A percentile compares a stretch with the other conserved stretches of the same genome.
Evolutionary conservation across 2,797 vertebrate genomes (phyloP).

Genomic region (Oceanodroma leucorhoa): DNA sequence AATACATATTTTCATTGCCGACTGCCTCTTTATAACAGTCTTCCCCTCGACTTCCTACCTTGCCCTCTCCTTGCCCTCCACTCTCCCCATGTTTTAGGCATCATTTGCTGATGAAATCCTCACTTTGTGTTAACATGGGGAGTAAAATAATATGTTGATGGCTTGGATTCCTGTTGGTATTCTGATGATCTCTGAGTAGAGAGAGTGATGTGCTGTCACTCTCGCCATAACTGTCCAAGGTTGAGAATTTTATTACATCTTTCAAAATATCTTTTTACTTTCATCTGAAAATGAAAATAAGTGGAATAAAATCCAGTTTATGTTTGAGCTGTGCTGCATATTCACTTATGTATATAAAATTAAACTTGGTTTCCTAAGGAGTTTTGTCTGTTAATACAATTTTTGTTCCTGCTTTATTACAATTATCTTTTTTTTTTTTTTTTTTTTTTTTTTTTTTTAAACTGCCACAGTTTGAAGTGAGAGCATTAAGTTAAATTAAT

Average conservation of each 20-base stretch:
- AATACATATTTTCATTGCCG: background rate
- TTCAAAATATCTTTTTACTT: constrained; percentile 33
- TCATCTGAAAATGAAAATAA: constrained; percentile 47
- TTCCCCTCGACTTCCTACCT: background rate
- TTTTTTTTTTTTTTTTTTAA: background rate
- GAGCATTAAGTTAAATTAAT: constrained; percentile 60
- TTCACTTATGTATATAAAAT: background rate
- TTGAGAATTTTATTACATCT: constrained; percentile 38
- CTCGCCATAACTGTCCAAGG: constrained; percentile 1
- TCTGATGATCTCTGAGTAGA: background rate
- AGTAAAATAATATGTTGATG: constrained; percentile 13
- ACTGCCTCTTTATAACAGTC: background rate
- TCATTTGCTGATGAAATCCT: constrained; percentile 7
- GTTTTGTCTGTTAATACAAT: constrained; percentile 7
- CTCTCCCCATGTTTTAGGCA: background rate
- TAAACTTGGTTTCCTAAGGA: background rate
- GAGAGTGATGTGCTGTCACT: constrained; percentile 44
- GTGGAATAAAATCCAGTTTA: constrained; percentile 34
- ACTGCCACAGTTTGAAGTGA: background rate
- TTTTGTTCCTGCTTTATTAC: constrained; percentile 1
- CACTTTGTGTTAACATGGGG: background rate
- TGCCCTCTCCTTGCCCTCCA: background rate
- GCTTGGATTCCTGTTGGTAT: constrained; percentile 11
- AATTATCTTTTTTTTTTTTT: background rate
- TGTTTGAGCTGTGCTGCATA: background rate